Conservation (phyloP, 2,888 invertebrate species). For the Iphiclides podalirius region DNA sequence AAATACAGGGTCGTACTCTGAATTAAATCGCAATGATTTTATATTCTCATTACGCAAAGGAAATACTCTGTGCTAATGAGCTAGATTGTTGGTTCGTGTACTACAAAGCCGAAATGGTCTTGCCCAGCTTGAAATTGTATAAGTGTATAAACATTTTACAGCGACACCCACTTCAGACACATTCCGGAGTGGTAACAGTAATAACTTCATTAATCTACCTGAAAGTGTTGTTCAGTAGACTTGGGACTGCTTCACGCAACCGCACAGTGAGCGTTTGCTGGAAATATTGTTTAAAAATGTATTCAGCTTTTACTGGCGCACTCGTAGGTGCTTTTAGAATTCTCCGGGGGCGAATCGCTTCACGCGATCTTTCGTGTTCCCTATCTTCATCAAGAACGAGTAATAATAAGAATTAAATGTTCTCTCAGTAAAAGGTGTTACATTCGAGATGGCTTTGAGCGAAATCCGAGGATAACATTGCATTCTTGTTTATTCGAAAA, state of each 20-base stretch:
- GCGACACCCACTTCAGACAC: slow-evolving; percentile 5
- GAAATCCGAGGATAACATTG: slow-evolving; percentile 26
- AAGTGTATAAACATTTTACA: slow-evolving; percentile 25
- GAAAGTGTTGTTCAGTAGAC: neutral
- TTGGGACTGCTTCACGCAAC: neutral
- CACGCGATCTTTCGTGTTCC: slow-evolving; percentile 25
- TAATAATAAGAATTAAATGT: slow-evolving; percentile 14
- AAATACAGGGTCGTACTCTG: slow-evolving; percentile 57
- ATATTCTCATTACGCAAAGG: slow-evolving; percentile 48
- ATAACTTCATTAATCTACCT: neutral
- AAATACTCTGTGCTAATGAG: slow-evolving; percentile 62
- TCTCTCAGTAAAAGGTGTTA: slow-evolving; percentile 12
- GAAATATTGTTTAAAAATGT: neutral
- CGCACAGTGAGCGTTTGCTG: neutral
- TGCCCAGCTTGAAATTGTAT: slow-evolving; percentile 48
- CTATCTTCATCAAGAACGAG: slow-evolving; percentile 19
- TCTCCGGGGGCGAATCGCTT: slow-evolving; percentile 16
- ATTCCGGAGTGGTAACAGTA: slow-evolving; percentile 1
- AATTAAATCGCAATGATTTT: slow-evolving; percentile 58
- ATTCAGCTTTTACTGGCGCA: slow-evolving; percentile 14
- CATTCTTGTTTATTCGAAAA: slow-evolving; percentile 32
- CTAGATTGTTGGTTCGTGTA: slow-evolving; percentile 53
- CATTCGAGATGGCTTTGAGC: neutral
- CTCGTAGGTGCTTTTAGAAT: slow-evolving; percentile 11
- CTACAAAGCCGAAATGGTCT: slow-evolving; percentile 42